Base-by-base conservation (phyloP, 2,113 vertebrate species). In the Siniperca knerii region DNA sequence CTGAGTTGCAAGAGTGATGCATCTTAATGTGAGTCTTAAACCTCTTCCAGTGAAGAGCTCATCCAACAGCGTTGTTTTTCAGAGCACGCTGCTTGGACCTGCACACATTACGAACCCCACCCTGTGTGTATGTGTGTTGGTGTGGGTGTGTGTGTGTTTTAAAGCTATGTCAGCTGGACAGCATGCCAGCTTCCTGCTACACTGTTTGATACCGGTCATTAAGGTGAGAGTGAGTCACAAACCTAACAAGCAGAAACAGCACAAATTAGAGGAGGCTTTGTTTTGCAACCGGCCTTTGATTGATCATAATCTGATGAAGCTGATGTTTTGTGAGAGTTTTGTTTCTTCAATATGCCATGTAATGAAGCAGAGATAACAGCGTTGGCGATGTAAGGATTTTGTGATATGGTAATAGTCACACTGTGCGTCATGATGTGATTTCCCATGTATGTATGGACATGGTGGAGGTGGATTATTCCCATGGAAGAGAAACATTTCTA, bases 191-290 rank as follows among this genome's bases (percentile, higher is more conserved):
- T 83, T 88, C 66, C 75, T 78, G 75, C 78, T 81, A 8, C 8
- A 2, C 70, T 72, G 66, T 67, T 83, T 79, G 66, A 52, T 72
- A 8, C 73, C 69, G 73, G 74, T 85, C 81, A 78, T 21, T 8
- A 20, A 81, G 77, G 64, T 74, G 62, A 79, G 37, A 66, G 50
- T 90, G 69, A 85, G 74, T 90, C 81, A 83, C 70, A 81, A 67
- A 13, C 4, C 15, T 13, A 86, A 86, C 70, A 77, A 84, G 42
- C 37, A 81, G 66, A 57, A 71, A 72, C 57, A 37, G 33, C 79
- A 9, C 21, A 42, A 42, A 8, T 33, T 20, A 12, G 44, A 68
- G 16, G 7, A 77, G 37, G 18, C 50, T 76, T 65, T 75, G 54
- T 57, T 75, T 77, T 70, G 57, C 16, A 70, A 8, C 20, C 4